Percentiles rank a stretch among this genome's conserved stretches.
Evolutionary conservation across 2,888 invertebrate species (phyloP).

Genomic region (Protophormia terraenovae): DNA sequence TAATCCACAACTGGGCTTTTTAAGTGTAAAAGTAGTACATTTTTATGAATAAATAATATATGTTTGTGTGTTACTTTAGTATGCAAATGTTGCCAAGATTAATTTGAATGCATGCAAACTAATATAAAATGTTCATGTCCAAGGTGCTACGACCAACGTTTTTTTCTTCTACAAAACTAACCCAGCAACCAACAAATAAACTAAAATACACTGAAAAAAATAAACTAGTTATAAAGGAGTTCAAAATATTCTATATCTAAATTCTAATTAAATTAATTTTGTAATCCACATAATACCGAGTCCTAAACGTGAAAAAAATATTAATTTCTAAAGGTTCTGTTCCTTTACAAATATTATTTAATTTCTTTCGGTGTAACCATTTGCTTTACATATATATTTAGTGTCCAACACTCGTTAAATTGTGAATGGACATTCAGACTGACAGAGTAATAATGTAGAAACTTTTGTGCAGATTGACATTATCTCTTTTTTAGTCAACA

Average conservation of each 20-base stretch:
- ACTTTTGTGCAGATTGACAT: constrained; percentile 67
- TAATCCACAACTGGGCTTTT: constrained; percentile 21
- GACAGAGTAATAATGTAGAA: constrained; percentile 67
- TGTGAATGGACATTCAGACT: constrained; percentile 68
- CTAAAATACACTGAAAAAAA: constrained; percentile 9
- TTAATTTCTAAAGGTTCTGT: too few relatives aligned
- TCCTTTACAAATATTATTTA: too few relatives aligned
- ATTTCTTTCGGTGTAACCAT: constrained; percentile 6
- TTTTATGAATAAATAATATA: background rate
- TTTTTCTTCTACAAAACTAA: constrained; percentile 1
- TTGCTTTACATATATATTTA: constrained; percentile 45
- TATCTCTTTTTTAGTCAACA: constrained; percentile 65
- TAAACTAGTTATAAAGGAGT: too few relatives aligned
- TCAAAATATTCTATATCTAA: too few relatives aligned
- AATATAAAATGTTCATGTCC: constrained; percentile 67
- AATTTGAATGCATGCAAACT: constrained; percentile 65
- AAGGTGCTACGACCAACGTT: constrained; percentile 57
- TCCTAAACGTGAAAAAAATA: too few relatives aligned
- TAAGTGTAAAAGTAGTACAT: constrained; percentile 25
- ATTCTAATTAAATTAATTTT: too few relatives aligned
- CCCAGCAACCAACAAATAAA: constrained; percentile 17
- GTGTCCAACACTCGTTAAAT: constrained; percentile 63
- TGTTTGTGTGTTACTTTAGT: constrained; percentile 27
- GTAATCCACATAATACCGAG: too few relatives aligned
- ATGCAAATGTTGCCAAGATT: constrained; percentile 63